Conservation (phyloP, 1,140 invertebrate genomes). For the Drosophila orosa region DNA sequence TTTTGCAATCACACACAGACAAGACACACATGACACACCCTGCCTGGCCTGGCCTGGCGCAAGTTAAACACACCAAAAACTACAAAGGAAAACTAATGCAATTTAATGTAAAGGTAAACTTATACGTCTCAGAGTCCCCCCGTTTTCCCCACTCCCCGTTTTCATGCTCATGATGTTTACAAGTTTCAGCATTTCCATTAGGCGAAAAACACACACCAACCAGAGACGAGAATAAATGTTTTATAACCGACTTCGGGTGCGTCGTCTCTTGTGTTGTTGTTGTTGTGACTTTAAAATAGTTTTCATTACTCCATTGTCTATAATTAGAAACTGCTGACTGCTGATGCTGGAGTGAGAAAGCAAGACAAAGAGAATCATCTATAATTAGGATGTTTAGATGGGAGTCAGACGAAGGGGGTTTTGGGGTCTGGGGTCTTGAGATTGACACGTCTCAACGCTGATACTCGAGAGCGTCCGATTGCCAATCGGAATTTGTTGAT, state of each 20-base stretch:
- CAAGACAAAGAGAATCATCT: conserved; percentile 20
- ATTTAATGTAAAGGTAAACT: conserved; percentile 62
- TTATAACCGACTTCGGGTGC: conserved; percentile 73
- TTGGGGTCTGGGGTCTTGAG: not conserved
- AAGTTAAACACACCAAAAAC: conserved; percentile 50
- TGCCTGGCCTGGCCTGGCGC: conserved; percentile 7
- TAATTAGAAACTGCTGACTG: conserved; percentile 67
- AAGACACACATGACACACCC: conserved; percentile 46
- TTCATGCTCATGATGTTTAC: conserved; percentile 58
- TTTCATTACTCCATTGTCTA: conserved; percentile 75
- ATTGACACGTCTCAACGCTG: conserved; percentile 60
- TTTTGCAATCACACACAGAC: conserved; percentile 30
- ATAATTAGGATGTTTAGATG: conserved; percentile 37
- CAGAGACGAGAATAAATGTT: conserved; percentile 61
- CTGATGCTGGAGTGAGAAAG: conserved; percentile 4
- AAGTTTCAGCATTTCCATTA: conserved; percentile 76
- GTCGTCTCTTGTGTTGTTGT: conserved; percentile 9
- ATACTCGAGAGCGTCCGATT: conserved; percentile 55
- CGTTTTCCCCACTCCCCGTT: not conserved
- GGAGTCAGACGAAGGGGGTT: not conserved
- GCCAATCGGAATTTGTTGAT: conserved; percentile 61
- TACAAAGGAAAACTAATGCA: conserved; percentile 60
- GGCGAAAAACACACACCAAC: conserved; percentile 40
- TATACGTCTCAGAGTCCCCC: conserved; percentile 35
- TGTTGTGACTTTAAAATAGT: conserved; percentile 68